Evolutionary conservation across 2,113 vertebrate genomes (phyloP).

Genomic region (Pygoscelis adeliae): DNA sequence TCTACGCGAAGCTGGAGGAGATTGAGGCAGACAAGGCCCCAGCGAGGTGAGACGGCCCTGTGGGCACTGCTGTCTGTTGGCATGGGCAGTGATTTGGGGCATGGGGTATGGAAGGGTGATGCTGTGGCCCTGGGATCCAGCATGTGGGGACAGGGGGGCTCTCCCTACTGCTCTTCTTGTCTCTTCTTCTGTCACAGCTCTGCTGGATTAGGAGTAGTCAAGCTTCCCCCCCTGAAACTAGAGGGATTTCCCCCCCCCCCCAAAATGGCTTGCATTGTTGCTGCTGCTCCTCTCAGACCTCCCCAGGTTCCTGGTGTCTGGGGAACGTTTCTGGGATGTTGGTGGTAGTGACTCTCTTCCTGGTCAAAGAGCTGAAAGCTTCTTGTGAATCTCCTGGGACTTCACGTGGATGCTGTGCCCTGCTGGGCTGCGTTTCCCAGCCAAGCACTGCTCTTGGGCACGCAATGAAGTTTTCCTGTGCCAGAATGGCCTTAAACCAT

Average conservation of each 20-base stretch:
- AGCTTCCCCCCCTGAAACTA: neutral
- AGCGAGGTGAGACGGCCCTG: slow-evolving; percentile 81
- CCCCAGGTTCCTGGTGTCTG: neutral
- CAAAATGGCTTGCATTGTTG: neutral
- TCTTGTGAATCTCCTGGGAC: neutral
- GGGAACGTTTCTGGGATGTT: neutral
- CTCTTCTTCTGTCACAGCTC: neutral
- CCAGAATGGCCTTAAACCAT: neutral
- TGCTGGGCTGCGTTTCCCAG: neutral
- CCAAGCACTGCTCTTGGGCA: neutral
- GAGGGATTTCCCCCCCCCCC: neutral
- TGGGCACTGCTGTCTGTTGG: neutral
- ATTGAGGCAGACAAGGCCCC: slow-evolving; percentile 98
- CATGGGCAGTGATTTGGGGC: neutral
- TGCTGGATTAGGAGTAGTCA: neutral
- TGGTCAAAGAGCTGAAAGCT: neutral
- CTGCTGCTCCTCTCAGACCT: neutral
- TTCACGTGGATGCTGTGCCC: neutral
- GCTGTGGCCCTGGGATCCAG: neutral
- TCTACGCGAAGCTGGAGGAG: slow-evolving; percentile 92
- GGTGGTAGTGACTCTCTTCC: neutral
- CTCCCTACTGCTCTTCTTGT: neutral
- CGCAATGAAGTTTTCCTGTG: neutral
- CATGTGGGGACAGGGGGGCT: neutral
- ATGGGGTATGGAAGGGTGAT: neutral